Evolutionary conservation across 2,113 vertebrate species (phyloP), one percentile per base, ranked within the genome.

Genomic region (Sturnus vulgaris): DNA sequence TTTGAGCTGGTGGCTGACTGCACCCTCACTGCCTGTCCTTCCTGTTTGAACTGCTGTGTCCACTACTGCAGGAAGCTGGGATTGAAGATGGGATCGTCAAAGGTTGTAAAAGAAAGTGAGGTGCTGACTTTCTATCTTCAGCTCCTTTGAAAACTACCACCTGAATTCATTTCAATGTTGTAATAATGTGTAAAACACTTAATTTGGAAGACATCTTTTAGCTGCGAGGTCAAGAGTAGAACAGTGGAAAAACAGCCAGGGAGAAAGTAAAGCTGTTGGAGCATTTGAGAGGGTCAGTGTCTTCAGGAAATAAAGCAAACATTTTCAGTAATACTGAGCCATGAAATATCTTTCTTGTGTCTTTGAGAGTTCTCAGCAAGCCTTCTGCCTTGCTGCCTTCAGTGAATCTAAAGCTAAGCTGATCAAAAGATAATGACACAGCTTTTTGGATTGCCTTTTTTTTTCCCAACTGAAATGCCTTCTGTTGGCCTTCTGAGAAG

Each of bases 291-390:
- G 6, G 23, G 35, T 82, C 42, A 50, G 7, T 13, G 20, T 52
- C n/a, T 76, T 82, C 60, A 80, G 75, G 82, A 95, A 80, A 91
- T 35, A 50, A 89, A 82, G 59, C 17, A 70, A 64, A 61, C 16
- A 25, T 59, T 88, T 86, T 42, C 63, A n/a, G 11, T 73, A 37
- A 42, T 63, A 40, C 7, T 65, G 53, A 86, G 21, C 18, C 28
- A 20, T 59, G 19, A 9, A 69, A 47, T 87, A 65, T 3, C 11
- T 82, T 84, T 93, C 61, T 37, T 47, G 8, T 77, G 15, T 59
- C 39, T 91, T 77, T 88, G 68, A 88, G 28, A 12, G 17, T 24
- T 88, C 10, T 49, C 53, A 78, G 40, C 9, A 92, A 89, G 37
- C n/a, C 33, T 71, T 71, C 75, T 87, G 40, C 31, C 8, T 42